A percentile compares a stretch with the other conserved stretches of the same genome.
Conservation (phyloP, 2,888 invertebrate species). For the Ceratothoa steindachneri region DNA sequence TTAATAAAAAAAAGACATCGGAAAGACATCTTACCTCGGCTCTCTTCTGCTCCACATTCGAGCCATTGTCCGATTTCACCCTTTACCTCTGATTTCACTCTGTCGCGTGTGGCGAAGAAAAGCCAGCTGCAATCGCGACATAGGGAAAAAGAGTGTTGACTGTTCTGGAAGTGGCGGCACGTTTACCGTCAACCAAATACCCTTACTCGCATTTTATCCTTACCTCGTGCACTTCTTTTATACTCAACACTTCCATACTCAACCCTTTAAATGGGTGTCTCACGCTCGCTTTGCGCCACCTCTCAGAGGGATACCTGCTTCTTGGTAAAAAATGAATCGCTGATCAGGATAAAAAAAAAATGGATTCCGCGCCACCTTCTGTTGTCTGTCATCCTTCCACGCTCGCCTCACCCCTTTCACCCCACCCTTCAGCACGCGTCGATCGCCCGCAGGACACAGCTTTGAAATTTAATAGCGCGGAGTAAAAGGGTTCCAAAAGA, state of each 20-base stretch:
- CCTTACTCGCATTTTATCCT: too few species aligned
- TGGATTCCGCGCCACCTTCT: not conserved
- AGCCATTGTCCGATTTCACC: too few species aligned
- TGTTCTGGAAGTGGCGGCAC: too few species aligned
- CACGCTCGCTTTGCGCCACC: too few species aligned
- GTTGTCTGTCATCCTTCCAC: not conserved
- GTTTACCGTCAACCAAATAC: too few species aligned
- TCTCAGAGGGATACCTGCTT: too few species aligned
- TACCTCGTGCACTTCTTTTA: too few species aligned
- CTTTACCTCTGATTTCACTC: not conserved
- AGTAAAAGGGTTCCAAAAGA: conserved; percentile 9
- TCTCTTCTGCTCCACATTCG: too few species aligned
- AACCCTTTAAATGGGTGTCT: not conserved
- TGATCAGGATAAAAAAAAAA: not conserved
- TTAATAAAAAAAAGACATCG: too few species aligned
- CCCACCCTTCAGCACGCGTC: not conserved
- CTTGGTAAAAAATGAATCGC: not conserved
- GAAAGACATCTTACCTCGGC: too few species aligned
- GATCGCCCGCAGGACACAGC: not conserved
- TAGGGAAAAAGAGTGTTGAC: too few species aligned
- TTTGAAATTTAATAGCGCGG: conserved; percentile 13
- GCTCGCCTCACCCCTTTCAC: not conserved
- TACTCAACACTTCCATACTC: not conserved
- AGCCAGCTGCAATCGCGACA: too few species aligned
- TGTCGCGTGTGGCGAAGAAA: not conserved